These are phyloP conservation scores for Hycleus cichorii DNA, from an alignment of 1,140 invertebrate genomes.

Conservation along the genomic window DNA sequence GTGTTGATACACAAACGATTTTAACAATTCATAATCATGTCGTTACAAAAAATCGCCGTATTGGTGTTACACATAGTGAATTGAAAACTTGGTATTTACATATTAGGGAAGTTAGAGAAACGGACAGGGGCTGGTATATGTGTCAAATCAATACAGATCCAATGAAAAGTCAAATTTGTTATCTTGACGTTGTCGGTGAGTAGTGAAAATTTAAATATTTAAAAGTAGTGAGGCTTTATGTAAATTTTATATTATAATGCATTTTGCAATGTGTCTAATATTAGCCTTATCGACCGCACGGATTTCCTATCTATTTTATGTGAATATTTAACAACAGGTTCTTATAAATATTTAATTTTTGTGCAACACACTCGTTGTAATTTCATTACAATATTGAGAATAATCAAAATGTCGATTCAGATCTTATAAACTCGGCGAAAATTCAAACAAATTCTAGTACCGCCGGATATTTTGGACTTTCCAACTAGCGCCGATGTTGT, in stretches of 20 bases:
- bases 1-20: conserved; percentile 87
- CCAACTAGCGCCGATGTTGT: conserved; percentile 82
- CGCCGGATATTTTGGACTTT: conserved; percentile 78
- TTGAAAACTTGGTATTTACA: conserved; percentile 77
- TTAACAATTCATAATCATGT: conserved; percentile 80
- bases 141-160: conserved; percentile 88
- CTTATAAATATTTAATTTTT: no score
- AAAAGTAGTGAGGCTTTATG: no score
- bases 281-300: no score
- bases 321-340: no score
- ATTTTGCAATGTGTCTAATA: no score
- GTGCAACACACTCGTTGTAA: no score
- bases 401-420: no score
- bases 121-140: conserved; percentile 79
- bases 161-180: conserved; percentile 84
- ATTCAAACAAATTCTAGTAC: conserved; percentile 50
- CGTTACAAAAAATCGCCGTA: conserved; percentile 81
- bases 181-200: conserved; percentile 81
- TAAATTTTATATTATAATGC: no score
- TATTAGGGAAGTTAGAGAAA: conserved; percentile 69
- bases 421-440: no score
- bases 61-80: conserved; percentile 73
- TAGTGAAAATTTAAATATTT: conserved; percentile 4
- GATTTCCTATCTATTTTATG: no score
- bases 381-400: no score